phyloP scores from a whole-genome alignment of 1,140 invertebrate genomes.

The Druon quercuslanigerum region DNA sequence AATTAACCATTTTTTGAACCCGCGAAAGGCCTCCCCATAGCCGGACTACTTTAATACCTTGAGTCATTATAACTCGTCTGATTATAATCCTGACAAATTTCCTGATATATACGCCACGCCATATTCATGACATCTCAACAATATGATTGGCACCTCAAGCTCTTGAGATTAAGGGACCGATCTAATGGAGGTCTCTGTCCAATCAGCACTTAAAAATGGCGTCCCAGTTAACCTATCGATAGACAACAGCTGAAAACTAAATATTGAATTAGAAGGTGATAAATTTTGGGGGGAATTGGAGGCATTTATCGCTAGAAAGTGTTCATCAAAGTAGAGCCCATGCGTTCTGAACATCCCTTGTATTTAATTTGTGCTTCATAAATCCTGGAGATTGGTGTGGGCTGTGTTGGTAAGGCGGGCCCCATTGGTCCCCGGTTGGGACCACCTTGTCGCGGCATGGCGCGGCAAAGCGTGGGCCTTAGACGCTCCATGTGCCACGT shows the following conservation, averaged over 20 bases:
- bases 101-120: too few species aligned
- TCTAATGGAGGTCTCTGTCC: not conserved
- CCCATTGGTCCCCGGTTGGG: conserved; percentile 43
- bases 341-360: not conserved
- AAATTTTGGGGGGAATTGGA: not conserved
- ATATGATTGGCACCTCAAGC: too few species aligned
- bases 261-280: too few species aligned
- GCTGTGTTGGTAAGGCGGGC: conserved; percentile 49
- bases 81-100: too few species aligned
- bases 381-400: conserved; percentile 59
- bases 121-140: too few species aligned
- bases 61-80: too few species aligned
- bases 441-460: conserved; percentile 51
- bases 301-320: not conserved
- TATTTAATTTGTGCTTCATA: conserved; percentile 62
- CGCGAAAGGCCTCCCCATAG: too few species aligned
- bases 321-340: too few species aligned
- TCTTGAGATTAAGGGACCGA: not conserved
- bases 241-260: too few species aligned
- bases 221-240: not conserved
- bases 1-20: too few species aligned
- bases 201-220: not conserved
- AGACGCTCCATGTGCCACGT: conserved; percentile 57
- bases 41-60: too few species aligned
- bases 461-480: conserved; percentile 54